phyloP scores from a whole-genome alignment of 2,797 vertebrate genomes.

The Siniperca obscura region DNA sequence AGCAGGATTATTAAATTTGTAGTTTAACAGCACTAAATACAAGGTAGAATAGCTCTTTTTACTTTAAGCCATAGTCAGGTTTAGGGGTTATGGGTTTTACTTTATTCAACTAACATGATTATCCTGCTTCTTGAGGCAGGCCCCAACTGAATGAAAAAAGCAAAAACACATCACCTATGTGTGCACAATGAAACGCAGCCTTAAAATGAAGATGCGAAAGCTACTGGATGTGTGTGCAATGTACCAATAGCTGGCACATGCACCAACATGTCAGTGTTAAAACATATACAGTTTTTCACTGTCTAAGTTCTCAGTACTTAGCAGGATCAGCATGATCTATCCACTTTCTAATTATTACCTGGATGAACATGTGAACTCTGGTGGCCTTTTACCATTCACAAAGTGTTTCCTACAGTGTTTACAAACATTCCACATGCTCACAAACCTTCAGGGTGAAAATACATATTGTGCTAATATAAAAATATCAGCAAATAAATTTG shows the following conservation, averaged over 20 bases:
- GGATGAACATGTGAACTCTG: background rate
- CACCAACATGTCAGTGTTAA: background rate
- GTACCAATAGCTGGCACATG: background rate
- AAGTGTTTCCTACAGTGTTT: background rate
- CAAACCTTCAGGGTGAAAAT: conserved; percentile 31
- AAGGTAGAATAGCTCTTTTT: conserved; percentile 27
- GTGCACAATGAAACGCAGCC: background rate
- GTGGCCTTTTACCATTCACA: background rate
- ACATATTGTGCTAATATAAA: conserved; percentile 17
- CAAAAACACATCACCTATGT: background rate
- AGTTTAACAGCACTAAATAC: conserved; percentile 44
- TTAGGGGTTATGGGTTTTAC: conserved; percentile 24
- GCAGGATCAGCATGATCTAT: background rate
- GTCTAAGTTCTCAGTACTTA: background rate
- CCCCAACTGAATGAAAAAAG: background rate
- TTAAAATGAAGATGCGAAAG: conserved; percentile 14
- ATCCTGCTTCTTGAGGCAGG: conserved; percentile 28
- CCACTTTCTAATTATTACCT: conserved; percentile 10
- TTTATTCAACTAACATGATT: conserved; percentile 35
- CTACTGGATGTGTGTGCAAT: conserved; percentile 4
- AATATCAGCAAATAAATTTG: conserved; percentile 14
- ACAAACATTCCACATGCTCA: conserved; percentile 29
- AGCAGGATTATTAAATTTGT: conserved; percentile 60
- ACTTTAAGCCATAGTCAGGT: conserved; percentile 33
- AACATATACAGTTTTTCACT: background rate